Percentiles rank a stretch among this genome's conserved stretches.
These are phyloP conservation scores for Gymnocephalus cernua DNA, from an alignment of 2,113 vertebrate species.

Conservation along the genomic window DNA sequence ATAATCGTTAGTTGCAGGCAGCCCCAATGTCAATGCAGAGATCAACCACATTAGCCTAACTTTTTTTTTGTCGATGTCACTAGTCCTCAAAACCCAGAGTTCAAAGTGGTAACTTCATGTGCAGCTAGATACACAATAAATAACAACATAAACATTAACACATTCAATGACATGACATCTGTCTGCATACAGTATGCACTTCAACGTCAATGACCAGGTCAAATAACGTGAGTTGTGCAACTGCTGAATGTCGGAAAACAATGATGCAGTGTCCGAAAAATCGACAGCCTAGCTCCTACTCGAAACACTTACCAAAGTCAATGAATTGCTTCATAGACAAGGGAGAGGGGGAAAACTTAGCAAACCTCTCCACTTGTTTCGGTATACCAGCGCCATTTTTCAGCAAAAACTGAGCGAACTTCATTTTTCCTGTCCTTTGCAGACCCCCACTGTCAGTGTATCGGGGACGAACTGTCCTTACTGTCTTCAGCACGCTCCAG, in stretches of 20 bases:
- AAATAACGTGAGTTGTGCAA: constrained; percentile 26
- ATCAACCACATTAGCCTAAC: neutral
- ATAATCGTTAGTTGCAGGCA: no score
- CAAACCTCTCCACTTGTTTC: constrained; percentile 88
- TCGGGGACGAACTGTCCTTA: constrained; percentile 32
- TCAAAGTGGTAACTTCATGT: no score
- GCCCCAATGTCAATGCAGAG: neutral
- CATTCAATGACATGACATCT: no score
- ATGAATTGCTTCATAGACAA: constrained; percentile 97
- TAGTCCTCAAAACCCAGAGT: no score
- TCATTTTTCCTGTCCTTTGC: constrained; percentile 83
- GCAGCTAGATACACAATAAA: no score
- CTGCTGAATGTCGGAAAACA: neutral
- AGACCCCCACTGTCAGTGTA: constrained; percentile 23
- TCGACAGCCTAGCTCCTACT: neutral
- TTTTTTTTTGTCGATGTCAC: neutral
- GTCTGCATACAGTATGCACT: no score
- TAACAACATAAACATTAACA: no score
- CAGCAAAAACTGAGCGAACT: constrained; percentile 89
- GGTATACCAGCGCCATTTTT: constrained; percentile 85
- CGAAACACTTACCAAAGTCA: constrained; percentile 91
- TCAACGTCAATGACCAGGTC: neutral
- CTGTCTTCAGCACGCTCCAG: constrained; percentile 39
- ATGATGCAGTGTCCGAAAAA: neutral
- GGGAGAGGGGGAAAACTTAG: constrained; percentile 94